A percentile compares a stretch with the other conserved stretches of the same genome.
Conservation (phyloP, 1,140 invertebrate species). For the Radopholus similis region DNA sequence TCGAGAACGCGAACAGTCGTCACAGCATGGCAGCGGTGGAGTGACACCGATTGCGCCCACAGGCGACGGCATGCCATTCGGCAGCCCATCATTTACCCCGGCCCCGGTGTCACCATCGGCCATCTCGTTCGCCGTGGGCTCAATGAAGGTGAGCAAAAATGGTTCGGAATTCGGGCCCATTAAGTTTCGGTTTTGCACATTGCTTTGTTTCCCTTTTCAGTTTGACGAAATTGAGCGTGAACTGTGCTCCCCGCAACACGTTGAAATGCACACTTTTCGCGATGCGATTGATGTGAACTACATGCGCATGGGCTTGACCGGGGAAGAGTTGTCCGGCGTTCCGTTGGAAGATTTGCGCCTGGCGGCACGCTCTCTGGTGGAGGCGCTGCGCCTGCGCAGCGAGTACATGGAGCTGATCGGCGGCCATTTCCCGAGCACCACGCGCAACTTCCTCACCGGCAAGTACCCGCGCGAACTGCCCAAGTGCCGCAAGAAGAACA, state of each 20-base stretch:
- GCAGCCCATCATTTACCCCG: too few relatives aligned
- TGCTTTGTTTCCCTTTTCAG: not conserved
- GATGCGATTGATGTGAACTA: slow-evolving; percentile 60
- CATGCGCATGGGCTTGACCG: slow-evolving; percentile 57
- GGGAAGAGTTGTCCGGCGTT: slow-evolving; percentile 58
- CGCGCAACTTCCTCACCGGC: slow-evolving; percentile 46
- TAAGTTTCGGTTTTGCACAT: too few relatives aligned
- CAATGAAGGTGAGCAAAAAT: too few relatives aligned
- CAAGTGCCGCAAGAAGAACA: slow-evolving; percentile 55
- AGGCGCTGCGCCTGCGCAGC: slow-evolving; percentile 46
- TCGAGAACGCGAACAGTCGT: not conserved
- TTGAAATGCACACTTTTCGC: slow-evolving; percentile 55
- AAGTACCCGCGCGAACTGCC: slow-evolving; percentile 55
- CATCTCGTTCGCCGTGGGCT: not conserved
- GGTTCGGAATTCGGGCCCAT: too few relatives aligned
- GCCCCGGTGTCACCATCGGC: not conserved
- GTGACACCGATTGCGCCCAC: not conserved
- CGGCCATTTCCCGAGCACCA: slow-evolving; percentile 50
- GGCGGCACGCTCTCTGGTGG: slow-evolving; percentile 46
- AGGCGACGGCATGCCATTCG: too few relatives aligned
- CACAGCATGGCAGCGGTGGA: not conserved
- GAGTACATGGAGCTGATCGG: slow-evolving; percentile 59
- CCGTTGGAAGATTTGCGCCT: slow-evolving; percentile 54
- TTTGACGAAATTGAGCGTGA: slow-evolving; percentile 14
- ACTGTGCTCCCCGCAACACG: slow-evolving; percentile 42